Evolutionary conservation across 1,140 invertebrate species (phyloP).

Genomic region (Atta texana): DNA sequence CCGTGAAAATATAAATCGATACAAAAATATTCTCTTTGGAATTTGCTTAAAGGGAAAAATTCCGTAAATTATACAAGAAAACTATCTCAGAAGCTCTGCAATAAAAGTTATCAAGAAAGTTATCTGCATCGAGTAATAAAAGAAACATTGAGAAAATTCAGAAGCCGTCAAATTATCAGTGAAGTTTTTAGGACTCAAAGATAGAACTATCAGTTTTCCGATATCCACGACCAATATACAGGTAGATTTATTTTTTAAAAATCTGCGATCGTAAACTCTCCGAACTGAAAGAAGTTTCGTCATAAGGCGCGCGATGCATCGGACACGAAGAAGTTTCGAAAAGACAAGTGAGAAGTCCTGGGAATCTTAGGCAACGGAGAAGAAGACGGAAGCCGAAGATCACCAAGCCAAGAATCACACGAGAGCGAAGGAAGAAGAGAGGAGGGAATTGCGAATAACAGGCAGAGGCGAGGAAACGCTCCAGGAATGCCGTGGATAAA

Average conservation of each 20-base stretch:
- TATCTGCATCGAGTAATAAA: background rate
- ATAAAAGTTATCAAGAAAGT: conserved; percentile 15
- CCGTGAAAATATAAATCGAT: conserved; percentile 28
- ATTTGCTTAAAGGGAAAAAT: background rate
- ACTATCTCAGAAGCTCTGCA: background rate
- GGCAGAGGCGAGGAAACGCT: conserved; percentile 70
- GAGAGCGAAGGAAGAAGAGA: conserved; percentile 19
- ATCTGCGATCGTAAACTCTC: background rate
- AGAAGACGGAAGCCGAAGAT: conserved; percentile 26
- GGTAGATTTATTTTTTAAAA: background rate
- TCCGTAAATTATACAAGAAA: background rate
- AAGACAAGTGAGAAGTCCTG: conserved; percentile 58
- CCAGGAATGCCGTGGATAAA: conserved; percentile 86
- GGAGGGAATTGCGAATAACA: conserved; percentile 57
- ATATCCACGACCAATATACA: background rate
- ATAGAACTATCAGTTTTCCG: background rate
- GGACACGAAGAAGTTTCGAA: conserved; percentile 36
- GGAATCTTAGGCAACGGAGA: conserved; percentile 38
- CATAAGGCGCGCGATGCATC: conserved; percentile 47
- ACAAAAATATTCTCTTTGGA: background rate
- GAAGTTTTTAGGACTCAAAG: background rate
- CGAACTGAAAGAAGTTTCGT: background rate
- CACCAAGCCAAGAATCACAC: conserved; percentile 2
- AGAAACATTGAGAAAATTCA: background rate
- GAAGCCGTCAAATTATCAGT: conserved; percentile 1